Base-by-base conservation (phyloP, 2,888 invertebrate genomes). In the Crossocerus cetratus region DNA sequence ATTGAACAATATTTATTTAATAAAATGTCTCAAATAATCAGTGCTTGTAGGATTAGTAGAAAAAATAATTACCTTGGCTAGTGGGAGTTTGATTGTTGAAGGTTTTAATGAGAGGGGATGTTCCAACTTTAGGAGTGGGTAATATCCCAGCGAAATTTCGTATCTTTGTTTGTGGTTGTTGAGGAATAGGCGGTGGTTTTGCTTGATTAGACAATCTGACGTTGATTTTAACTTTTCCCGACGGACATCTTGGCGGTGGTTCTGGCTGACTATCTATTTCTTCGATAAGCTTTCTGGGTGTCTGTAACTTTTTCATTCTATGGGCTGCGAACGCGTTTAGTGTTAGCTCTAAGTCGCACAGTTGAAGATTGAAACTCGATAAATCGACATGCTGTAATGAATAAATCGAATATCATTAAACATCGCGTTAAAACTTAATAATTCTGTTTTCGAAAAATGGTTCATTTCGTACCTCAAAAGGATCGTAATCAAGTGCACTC, bases 301-400 rank as follows among this genome's bases (percentile, higher is more conserved):
- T 94, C 86, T 95, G 94, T 77, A 96, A 93, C 85, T 94, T 93
- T 66, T 94, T 93, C 66, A 96, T 93, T 86, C 97, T 93, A 90
- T 97, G 96, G 64, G 95, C 96, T 80, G 94, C 95, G 91, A 97
- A 97, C 20, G 97, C 97, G 69, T 95, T 94, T 77, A 95, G 90
- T 80, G 93, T 92, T 56, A 92, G 90, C 89, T 94, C 95, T 90
- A 95, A 91, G 89, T 96, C 92, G 59, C 94, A 90, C 58, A 95
- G 86, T 64, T 93, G 87, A 53, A 95, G 90, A 90, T 95, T 95
- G 72, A 95, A 86, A 11, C 92, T 92, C 70, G 91, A 91, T 74
- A 95, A 90, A 88, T 94, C 93, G 70, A 95, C 91, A 86, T 94
- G 92, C 94, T 95, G 88, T n/a, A 90, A 90, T 77, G 1, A 70